These are phyloP conservation scores for Otolemur garnettii DNA, from an alignment of 2,113 vertebrate genomes.

Conservation along the genomic window DNA sequence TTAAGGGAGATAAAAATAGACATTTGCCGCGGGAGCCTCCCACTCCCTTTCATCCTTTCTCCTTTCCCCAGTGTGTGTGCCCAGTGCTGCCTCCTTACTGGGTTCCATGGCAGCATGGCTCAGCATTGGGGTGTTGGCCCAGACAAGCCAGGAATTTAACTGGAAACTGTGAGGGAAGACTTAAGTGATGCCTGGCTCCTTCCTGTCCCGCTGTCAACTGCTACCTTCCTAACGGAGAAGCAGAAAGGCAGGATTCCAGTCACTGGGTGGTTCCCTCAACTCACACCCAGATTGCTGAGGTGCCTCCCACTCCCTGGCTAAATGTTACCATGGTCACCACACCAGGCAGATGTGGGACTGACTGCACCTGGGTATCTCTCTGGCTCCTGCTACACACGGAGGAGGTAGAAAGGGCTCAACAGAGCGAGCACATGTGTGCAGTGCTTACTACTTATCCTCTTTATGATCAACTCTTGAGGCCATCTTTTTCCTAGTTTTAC, in stretches of 20 bases:
- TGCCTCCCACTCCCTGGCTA: background rate
- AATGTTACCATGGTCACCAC: background rate
- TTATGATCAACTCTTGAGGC: background rate
- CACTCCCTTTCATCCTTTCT: background rate
- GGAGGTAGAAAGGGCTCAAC: background rate
- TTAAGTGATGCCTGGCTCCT: background rate
- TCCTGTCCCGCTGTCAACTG: background rate
- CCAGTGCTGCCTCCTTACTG: background rate
- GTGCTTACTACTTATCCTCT: background rate
- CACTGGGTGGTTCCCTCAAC: background rate
- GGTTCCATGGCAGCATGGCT: background rate
- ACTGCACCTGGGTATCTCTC: background rate
- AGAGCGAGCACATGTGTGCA: background rate
- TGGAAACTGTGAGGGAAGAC: background rate
- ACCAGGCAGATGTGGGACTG: rapidly evolving
- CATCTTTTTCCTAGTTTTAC: background rate
- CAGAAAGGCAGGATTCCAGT: background rate
- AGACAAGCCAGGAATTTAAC: background rate
- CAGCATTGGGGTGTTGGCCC: background rate
- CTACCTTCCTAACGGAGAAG: background rate
- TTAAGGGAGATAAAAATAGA: background rate
- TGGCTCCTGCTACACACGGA: rapidly evolving
- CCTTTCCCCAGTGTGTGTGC: too few species aligned
- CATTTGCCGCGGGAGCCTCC: too few species aligned
- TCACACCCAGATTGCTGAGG: background rate